Percentiles rank a stretch among this genome's conserved stretches.
phyloP scores from a whole-genome alignment of 2,113 vertebrate genomes.

The Pachypanchax playfairii region DNA sequence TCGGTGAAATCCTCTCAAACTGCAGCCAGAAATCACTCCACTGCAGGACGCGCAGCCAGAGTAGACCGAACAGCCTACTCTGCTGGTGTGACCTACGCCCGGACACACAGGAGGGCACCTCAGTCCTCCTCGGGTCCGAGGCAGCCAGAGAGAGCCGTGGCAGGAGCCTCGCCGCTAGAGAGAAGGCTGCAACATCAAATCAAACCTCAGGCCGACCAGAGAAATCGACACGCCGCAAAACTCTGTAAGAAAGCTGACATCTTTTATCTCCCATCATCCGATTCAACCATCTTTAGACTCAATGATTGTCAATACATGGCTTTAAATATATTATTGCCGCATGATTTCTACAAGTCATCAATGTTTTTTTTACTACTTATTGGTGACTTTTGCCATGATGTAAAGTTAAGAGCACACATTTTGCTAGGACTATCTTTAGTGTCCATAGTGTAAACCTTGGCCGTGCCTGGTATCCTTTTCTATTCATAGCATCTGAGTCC shows the following conservation, averaged over 20 bases:
- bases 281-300: background rate
- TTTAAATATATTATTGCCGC: background rate
- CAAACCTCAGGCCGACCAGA: slow-evolving; percentile 84
- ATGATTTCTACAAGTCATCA: background rate
- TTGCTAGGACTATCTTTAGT: slow-evolving; percentile 60
- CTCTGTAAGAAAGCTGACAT: slow-evolving; percentile 80
- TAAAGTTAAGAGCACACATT: slow-evolving; percentile 31
- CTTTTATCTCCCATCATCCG: background rate
- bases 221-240: slow-evolving; percentile 83
- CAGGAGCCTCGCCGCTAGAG: slow-evolving; percentile 69
- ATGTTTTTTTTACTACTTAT: background rate
- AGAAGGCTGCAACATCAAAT: slow-evolving; percentile 78
- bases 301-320: background rate
- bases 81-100: slow-evolving; percentile 61
- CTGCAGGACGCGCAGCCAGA: slow-evolving; percentile 67
- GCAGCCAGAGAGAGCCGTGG: slow-evolving; percentile 79
- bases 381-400: slow-evolving; percentile 2
- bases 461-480: slow-evolving; percentile 79
- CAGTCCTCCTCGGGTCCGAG: slow-evolving; percentile 85
- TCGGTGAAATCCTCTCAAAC: slow-evolving; percentile 42
- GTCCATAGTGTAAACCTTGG: slow-evolving; percentile 75
- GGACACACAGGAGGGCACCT: slow-evolving; percentile 82
- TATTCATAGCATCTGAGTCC: slow-evolving; percentile 90
- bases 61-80: slow-evolving; percentile 69
- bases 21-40: slow-evolving; percentile 32